A percentile compares a stretch with the other conserved stretches of the same genome.
Conservation (phyloP, 2,113 vertebrate species). For the Chlorodrepanis virens region DNA sequence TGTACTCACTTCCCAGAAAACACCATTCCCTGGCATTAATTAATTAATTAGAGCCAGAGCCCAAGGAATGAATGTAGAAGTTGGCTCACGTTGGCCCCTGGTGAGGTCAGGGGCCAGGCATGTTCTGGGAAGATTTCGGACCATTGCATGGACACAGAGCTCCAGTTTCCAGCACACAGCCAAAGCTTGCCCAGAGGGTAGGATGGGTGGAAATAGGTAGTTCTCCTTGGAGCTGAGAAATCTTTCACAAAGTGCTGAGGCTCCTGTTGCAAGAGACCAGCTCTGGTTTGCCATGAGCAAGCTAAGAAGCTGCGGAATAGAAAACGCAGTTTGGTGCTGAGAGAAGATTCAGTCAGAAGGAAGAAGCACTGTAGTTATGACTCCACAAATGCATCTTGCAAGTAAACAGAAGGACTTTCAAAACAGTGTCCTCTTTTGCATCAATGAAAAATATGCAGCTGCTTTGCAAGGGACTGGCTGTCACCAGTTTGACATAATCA, state of each 20-base stretch:
- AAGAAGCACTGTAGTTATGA: background rate
- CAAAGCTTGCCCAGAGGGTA: background rate
- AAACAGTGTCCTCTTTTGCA: background rate
- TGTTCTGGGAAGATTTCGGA: background rate
- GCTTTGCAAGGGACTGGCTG: background rate
- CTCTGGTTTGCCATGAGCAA: background rate
- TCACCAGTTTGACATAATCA: background rate
- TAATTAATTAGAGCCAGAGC: background rate
- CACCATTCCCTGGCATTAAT: background rate
- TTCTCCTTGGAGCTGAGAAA: background rate
- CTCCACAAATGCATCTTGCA: background rate
- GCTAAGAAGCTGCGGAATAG: background rate
- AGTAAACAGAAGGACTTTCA: background rate
- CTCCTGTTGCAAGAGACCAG: background rate
- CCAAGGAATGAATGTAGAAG: background rate
- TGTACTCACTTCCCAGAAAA: background rate
- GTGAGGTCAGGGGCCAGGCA: background rate
- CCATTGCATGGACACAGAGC: background rate
- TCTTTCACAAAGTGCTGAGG: background rate
- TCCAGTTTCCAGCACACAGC: background rate
- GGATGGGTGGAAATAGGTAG: background rate
- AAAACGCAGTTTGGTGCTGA: background rate
- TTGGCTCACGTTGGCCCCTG: background rate
- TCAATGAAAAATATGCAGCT: background rate
- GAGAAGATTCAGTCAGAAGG: background rate